A percentile compares a stretch with the other conserved stretches of the same genome.
These are phyloP conservation scores for Triops cancriformis DNA, from an alignment of 1,140 invertebrate species.

Conservation along the genomic window DNA sequence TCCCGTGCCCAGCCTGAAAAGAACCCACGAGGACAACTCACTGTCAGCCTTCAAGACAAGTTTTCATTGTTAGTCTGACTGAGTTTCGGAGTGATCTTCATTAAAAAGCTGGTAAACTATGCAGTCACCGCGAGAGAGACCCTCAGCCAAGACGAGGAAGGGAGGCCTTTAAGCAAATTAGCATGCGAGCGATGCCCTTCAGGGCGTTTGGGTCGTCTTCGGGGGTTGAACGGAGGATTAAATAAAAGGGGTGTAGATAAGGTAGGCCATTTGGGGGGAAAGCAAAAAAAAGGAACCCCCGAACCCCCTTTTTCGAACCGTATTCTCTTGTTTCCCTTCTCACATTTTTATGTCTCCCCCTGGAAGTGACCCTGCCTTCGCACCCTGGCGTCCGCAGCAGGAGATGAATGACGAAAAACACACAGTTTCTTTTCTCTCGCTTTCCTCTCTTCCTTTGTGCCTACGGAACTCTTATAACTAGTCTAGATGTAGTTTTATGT, in stretches of 20 bases:
- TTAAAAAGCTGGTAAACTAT: neutral
- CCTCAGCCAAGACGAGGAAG: neutral
- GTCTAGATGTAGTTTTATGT: no score
- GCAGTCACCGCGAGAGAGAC: neutral
- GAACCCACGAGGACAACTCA: neutral
- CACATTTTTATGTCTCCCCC: neutral
- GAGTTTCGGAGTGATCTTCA: neutral
- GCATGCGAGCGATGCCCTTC: neutral
- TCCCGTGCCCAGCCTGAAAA: neutral
- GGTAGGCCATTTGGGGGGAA: neutral
- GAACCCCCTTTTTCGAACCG: neutral
- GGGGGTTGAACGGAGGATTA: neutral
- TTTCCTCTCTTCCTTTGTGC: neutral
- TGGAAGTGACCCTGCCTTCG: conserved; percentile 6
- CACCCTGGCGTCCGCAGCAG: neutral
- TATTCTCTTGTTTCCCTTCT: neutral
- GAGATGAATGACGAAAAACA: neutral
- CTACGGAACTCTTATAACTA: neutral
- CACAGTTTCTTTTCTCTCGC: neutral
- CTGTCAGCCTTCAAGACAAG: neutral
- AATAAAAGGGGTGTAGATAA: conserved; percentile 6
- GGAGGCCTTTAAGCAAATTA: conserved; percentile 10
- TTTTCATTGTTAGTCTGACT: neutral
- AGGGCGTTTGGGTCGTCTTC: neutral
- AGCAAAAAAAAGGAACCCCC: neutral